Percentiles rank a stretch among this genome's conserved stretches.
Evolutionary conservation across 1,140 invertebrate species (phyloP).

Genomic region (Orius insidiosus): DNA sequence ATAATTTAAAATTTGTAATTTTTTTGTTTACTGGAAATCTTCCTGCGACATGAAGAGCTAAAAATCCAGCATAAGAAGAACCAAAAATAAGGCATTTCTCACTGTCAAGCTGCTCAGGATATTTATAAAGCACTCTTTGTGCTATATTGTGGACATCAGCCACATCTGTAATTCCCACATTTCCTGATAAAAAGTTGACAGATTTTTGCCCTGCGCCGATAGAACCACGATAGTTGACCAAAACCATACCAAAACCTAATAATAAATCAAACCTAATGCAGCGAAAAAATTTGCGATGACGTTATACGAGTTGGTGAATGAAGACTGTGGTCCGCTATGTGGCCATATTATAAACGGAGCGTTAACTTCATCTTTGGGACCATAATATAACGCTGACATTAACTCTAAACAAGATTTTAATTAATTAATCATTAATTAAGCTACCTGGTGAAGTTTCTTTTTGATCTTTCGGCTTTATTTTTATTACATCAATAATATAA

Average conservation of each 20-base stretch:
- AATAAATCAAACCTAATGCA: constrained; percentile 27
- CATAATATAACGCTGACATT: constrained; percentile 38
- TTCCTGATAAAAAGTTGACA: constrained; percentile 52
- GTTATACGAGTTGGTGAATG: constrained; percentile 38
- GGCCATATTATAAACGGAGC: constrained; percentile 45
- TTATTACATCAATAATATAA: no score
- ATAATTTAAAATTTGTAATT: constrained; percentile 37
- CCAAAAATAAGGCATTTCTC: constrained; percentile 42
- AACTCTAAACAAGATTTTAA: no score
- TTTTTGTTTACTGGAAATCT: constrained; percentile 51
- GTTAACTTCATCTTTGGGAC: constrained; percentile 28
- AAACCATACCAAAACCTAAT: constrained; percentile 47
- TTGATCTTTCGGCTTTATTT: no score
- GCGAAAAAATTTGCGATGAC: constrained; percentile 37
- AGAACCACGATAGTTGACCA: constrained; percentile 79
- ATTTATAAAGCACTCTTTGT: constrained; percentile 29
- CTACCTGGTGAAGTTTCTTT: no score
- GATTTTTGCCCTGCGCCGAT: constrained; percentile 58
- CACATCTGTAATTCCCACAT: constrained; percentile 63
- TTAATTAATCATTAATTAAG: no score
- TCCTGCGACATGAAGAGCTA: constrained; percentile 67
- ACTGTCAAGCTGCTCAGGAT: constrained; percentile 34
- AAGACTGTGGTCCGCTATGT: constrained; percentile 71
- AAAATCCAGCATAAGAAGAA: constrained; percentile 83
- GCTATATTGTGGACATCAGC: constrained; percentile 53